phyloP scores from a whole-genome alignment of 2,888 invertebrate genomes.

The Theretra japonica region DNA sequence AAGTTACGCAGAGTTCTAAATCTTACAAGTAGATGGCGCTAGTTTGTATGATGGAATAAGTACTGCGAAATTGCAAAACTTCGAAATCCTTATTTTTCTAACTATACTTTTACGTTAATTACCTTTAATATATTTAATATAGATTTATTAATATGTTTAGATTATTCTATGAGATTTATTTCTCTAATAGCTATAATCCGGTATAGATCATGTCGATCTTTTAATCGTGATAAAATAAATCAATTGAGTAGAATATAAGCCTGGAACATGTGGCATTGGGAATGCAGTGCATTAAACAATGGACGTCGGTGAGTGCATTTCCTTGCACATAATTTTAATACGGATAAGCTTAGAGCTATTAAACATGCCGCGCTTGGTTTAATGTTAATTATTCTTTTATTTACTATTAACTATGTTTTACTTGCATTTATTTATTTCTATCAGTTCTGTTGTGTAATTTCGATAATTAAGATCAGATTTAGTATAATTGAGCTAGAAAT shows the following conservation, averaged over 20 bases:
- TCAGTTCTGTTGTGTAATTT: too few relatives aligned
- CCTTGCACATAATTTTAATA: slow-evolving; percentile 40
- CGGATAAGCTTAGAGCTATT: slow-evolving; percentile 27
- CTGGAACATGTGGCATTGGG: slow-evolving; percentile 32
- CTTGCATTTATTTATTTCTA: too few relatives aligned
- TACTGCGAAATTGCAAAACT: too few relatives aligned
- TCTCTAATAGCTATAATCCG: neutral
- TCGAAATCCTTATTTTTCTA: too few relatives aligned
- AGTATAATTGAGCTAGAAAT: too few relatives aligned
- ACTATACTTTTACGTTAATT: too few relatives aligned
- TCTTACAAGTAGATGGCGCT: slow-evolving; percentile 45
- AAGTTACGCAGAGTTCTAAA: slow-evolving; percentile 14
- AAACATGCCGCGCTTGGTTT: neutral
- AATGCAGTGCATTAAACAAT: slow-evolving; percentile 40
- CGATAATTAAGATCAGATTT: too few relatives aligned
- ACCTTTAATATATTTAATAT: too few relatives aligned
- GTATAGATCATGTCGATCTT: neutral
- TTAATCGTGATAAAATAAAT: slow-evolving; percentile 22
- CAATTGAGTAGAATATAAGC: slow-evolving; percentile 8
- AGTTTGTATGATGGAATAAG: neutral
- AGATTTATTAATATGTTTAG: too few relatives aligned
- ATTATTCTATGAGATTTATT: neutral
- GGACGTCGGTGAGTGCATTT: slow-evolving; percentile 39
- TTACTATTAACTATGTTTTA: too few relatives aligned
- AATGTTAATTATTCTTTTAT: neutral